These are phyloP conservation scores for Sminthopsis crassicaudata DNA, from an alignment of 2,113 vertebrate genomes.

Conservation along the genomic window DNA sequence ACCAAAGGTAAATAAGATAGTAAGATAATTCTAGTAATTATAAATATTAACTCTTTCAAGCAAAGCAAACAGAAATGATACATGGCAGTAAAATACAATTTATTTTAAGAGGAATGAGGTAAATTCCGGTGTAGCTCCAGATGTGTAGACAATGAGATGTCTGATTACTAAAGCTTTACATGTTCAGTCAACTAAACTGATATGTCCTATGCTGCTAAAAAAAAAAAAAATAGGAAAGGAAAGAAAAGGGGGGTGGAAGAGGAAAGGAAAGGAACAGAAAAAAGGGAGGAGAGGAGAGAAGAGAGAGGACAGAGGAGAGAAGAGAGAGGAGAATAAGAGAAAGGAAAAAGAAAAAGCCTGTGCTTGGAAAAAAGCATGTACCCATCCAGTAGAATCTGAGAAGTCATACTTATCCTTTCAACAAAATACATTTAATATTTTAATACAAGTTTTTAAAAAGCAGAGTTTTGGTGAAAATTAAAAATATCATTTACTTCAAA, in stretches of 20 bases:
- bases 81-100: neutral
- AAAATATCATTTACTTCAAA: neutral
- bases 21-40: neutral
- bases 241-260: neutral
- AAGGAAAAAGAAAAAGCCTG: neutral
- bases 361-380: neutral
- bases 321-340: neutral
- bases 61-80: neutral
- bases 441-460: neutral
- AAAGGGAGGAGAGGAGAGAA: too few relatives aligned
- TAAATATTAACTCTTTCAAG: neutral
- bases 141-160: neutral
- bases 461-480: neutral
- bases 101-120: neutral
- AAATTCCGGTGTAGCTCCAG: neutral
- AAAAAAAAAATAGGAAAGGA: neutral
- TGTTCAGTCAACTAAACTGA: neutral
- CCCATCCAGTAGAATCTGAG: neutral
- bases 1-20: neutral
- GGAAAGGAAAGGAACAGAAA: too few relatives aligned
- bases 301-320: neutral
- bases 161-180: neutral
- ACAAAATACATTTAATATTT: neutral
- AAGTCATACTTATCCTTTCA: neutral
- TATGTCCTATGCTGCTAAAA: fast-evolving